Percentiles rank a stretch among this genome's conserved stretches.
phyloP scores from a whole-genome alignment of 64 coral and sea anemone species.

The Trachythela sp. region DNA sequence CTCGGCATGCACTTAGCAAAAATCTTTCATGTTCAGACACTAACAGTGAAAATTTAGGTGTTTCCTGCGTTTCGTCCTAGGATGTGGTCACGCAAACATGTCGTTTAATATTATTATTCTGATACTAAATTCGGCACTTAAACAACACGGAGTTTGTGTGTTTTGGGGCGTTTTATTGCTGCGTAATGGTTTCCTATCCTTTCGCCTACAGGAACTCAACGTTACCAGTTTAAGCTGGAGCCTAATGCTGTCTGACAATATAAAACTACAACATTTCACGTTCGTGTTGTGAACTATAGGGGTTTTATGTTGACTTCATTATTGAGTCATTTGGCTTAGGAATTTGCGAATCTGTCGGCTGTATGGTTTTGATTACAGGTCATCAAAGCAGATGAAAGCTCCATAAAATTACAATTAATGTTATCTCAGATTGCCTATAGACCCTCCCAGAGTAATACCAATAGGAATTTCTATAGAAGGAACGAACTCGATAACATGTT shows the following conservation, averaged over 20 bases:
- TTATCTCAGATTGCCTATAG: conserved; percentile 23
- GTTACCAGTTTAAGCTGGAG: neutral
- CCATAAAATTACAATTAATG: conserved; percentile 32
- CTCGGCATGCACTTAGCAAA: neutral
- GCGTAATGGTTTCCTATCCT: neutral
- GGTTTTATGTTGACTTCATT: neutral
- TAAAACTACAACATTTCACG: neutral
- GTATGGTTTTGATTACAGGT: neutral
- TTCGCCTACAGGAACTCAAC: neutral
- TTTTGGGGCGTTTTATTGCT: neutral
- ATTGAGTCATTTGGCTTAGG: neutral
- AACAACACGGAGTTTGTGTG: neutral
- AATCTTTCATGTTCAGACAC: neutral
- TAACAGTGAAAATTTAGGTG: neutral
- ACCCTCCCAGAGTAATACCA: conserved; percentile 18
- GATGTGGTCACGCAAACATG: neutral
- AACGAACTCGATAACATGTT: neutral
- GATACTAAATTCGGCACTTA: neutral
- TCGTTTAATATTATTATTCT: neutral
- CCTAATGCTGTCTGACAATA: neutral
- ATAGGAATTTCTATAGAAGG: conserved; percentile 16
- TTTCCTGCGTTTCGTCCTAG: neutral
- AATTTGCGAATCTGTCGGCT: neutral
- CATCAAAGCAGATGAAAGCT: conserved; percentile 17
- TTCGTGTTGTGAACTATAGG: neutral